Evolutionary conservation across 2,113 vertebrate genomes (phyloP).

Genomic region (Castor canadensis): DNA sequence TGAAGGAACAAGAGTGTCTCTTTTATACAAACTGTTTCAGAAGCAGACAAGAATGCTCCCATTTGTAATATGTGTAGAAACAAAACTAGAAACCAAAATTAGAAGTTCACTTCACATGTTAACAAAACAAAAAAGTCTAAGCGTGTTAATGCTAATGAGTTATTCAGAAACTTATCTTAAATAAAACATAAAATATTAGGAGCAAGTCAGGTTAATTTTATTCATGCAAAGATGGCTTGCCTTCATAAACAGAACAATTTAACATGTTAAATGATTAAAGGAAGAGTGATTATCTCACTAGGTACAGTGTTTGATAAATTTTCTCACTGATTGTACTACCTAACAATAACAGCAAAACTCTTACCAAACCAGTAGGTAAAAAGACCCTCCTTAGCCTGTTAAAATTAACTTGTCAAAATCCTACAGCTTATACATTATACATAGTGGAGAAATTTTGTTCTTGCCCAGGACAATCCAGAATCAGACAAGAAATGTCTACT

Average conservation of each 20-base stretch:
- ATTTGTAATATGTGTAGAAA: neutral
- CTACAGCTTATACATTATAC: rapidly evolving
- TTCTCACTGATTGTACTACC: neutral
- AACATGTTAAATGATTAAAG: neutral
- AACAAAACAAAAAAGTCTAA: neutral
- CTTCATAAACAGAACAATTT: neutral
- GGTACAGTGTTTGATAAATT: neutral
- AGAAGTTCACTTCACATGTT: neutral
- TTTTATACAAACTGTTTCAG: neutral
- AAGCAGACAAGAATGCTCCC: neutral
- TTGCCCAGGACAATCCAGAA: neutral
- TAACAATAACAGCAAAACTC: neutral
- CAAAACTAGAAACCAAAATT: neutral
- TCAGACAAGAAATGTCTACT: neutral
- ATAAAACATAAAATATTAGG: neutral
- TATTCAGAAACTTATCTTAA: neutral
- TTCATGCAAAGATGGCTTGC: neutral
- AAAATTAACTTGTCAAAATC: neutral
- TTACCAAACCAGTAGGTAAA: neutral
- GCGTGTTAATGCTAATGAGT: neutral
- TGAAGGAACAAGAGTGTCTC: neutral
- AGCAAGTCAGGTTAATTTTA: neutral
- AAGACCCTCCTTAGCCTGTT: neutral
- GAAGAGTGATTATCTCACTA: neutral
- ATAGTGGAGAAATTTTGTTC: neutral